Evolutionary conservation across 2,888 invertebrate species (phyloP), one percentile per base, ranked within the genome.

Genomic region (Timema podura): DNA sequence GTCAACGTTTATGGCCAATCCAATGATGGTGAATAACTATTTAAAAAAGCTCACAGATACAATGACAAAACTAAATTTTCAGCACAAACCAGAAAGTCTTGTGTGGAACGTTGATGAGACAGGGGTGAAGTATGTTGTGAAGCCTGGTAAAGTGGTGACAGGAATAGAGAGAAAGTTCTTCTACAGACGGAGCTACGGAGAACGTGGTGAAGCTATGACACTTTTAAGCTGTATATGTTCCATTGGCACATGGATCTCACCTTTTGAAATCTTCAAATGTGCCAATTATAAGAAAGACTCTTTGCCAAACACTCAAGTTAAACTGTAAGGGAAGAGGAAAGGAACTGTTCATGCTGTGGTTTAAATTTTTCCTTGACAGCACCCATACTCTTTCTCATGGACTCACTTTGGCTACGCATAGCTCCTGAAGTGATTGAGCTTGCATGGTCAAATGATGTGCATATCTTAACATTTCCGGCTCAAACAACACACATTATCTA

Each of bases 281-380:
- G 71, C 72, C 54, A 68, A 68, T 48, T 67, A 74, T 51, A 71
- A 71, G 44, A 73, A 73, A 65, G 76, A 72, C 9, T 73, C 72
- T 75, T 64, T 76, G 67, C 75, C 76, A 68, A 77, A 76, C 69
- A 73, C 73, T 49, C 59, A 74, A 68, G 72, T 71, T 15, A 54
- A 75, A 70, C 30, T 77, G 51, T 76, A 74, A 47, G 71, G 71
- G 66, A 75, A 75, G 64, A 74, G 75, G 74, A 70, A 72, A 73
- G 73, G 72, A 67, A 51, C 30, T 67, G 13, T 57, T 67, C 15
- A 30, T 67, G 10, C 15, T 44, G 0, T 67, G 57, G 67, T 67
- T 67, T 3, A 48, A 15, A 9, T 64, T 6, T 15, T 64, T 64
- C n/a, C 8, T 45, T 8, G n/a, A 45, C 10, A 30, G 51, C 44